phyloP scores from a whole-genome alignment of 2,888 invertebrate genomes.

The Chalcosyrphus nemorum region DNA sequence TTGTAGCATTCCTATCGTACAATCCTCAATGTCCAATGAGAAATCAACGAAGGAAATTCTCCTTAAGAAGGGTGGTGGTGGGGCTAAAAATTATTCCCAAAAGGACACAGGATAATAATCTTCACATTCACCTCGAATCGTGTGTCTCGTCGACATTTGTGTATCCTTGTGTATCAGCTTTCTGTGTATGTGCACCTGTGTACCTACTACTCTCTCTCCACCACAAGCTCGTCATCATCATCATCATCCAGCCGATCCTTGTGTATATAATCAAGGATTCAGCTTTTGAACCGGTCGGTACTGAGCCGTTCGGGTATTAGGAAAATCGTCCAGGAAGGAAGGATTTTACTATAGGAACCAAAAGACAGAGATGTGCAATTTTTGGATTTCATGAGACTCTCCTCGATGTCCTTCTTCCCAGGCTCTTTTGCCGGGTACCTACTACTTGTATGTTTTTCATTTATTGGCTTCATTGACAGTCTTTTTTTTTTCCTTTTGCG shows the following conservation, averaged over 20 bases:
- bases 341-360: constrained; percentile 10
- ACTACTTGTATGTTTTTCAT: constrained; percentile 39
- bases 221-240: not conserved
- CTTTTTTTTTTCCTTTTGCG: not conserved
- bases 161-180: not conserved
- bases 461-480: constrained; percentile 60
- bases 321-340: constrained; percentile 32
- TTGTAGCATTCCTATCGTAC: constrained; percentile 16
- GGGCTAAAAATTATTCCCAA: constrained; percentile 34
- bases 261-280: constrained; percentile 39
- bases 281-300: constrained; percentile 11
- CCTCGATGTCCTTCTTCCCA: constrained; percentile 2
- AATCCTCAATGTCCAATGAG: constrained; percentile 30
- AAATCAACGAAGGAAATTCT: constrained; percentile 30
- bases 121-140: constrained; percentile 26
- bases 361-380: constrained; percentile 14
- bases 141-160: not conserved
- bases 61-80: not conserved
- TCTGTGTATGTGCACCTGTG: constrained; percentile 17
- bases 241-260: not conserved
- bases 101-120: constrained; percentile 53
- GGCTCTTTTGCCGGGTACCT: not conserved
- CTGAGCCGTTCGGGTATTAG: constrained; percentile 16
- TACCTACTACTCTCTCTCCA: not conserved
- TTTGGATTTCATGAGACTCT: constrained; percentile 27